phyloP scores from a whole-genome alignment of 2,888 invertebrate species.

The Epistrophella euchroma region DNA sequence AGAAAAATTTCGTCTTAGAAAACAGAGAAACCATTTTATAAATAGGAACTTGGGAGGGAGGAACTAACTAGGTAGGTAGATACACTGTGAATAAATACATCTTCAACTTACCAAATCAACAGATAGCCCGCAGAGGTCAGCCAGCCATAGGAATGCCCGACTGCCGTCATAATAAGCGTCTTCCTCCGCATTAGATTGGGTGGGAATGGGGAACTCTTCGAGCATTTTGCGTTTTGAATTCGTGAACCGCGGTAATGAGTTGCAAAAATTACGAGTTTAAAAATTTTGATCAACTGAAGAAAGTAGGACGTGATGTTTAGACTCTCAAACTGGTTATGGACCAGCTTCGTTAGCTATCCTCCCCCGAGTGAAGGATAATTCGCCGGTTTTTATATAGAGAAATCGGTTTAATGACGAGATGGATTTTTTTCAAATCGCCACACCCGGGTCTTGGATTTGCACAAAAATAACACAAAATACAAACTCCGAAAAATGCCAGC shows the following conservation, averaged over 20 bases:
- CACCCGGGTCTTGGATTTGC: conserved; percentile 14
- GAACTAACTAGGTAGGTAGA: not conserved
- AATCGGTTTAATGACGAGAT: conserved; percentile 47
- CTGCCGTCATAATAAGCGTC: conserved; percentile 87
- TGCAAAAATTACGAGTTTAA: too few species aligned
- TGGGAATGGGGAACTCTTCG: conserved; percentile 21
- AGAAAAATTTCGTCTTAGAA: not conserved
- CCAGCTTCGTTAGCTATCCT: conserved; percentile 58
- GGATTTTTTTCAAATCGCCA: conserved; percentile 12
- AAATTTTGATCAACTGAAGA: not conserved
- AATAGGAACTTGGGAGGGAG: conserved; percentile 8
- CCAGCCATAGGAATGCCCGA: conserved; percentile 88
- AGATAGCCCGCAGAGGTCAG: conserved; percentile 88
- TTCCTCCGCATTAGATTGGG: conserved; percentile 36
- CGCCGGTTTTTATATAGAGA: conserved; percentile 44
- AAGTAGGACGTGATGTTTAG: conserved; percentile 9
- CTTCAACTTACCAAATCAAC: conserved; percentile 90
- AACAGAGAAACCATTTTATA: conserved; percentile 47
- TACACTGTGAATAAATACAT: not conserved
- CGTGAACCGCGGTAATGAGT: conserved; percentile 1
- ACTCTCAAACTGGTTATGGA: conserved; percentile 2
- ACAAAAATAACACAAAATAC: conserved; percentile 34
- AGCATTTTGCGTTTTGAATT: conserved; percentile 54
- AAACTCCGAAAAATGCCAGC: conserved; percentile 26
- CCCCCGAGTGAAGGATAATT: conserved; percentile 68